Base-by-base conservation (phyloP, 1,140 invertebrate genomes). In the Papilio aristodemus region DNA sequence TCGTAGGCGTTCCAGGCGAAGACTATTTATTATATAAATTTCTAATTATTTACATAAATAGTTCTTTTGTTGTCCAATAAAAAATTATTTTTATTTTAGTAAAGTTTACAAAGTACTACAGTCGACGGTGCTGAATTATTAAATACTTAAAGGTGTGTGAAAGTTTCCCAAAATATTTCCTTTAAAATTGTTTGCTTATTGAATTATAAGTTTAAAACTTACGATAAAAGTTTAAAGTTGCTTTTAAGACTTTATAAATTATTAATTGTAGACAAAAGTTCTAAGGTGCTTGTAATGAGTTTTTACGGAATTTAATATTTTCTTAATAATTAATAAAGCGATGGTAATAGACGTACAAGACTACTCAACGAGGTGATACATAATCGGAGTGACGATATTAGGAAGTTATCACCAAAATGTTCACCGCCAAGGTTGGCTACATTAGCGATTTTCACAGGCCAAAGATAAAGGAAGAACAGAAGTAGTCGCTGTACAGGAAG, bases 121-220 rank as follows among this genome's bases (percentile, higher is more conserved):
- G 17, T 22, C 17, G 43, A 19, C 43, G 17, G 19, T 54, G 5
- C 10, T 38, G 32, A 62, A 39, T 62, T 17, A 38, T 62, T 37
- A 17, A 62, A 38, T 10, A 22, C 14, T 62, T 13, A 39, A 54
- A 37, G 59, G 17, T 38, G 32, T 37, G 32, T 37, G 32, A 62
- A 62, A 62, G 32, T 17, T 38, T 38, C 36, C 38, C n/a, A 4
- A 62, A 62, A 62, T 36, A 38, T 58, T 38, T 60, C 27, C 36
- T 62, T 62, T 62, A 17, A 62, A 37, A 62, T 36, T 62, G 27
- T 62, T 62, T 19, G 59, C 38, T 9, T 62, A 62, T 39, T 38
- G 36, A 62, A 62, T 62, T 62, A 62, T 62, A 62, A 62, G 59
- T 62, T 62, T 62, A 36, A 38, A 62, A 62, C 9, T 37, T 62